Evolutionary conservation across 2,888 invertebrate genomes (phyloP).

Genomic region (Drosophila tripunctata): DNA sequence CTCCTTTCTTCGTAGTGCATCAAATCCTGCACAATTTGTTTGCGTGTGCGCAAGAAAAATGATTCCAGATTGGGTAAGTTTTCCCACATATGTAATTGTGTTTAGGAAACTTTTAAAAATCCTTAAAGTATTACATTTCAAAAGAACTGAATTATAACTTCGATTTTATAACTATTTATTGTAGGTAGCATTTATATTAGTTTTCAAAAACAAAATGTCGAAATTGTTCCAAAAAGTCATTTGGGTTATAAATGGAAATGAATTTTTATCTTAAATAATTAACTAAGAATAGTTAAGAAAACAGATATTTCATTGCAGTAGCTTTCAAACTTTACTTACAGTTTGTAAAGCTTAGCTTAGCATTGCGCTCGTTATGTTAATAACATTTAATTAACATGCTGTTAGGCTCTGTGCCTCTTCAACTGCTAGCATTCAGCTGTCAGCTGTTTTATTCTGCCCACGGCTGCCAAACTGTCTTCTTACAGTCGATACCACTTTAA

Average conservation of each 20-base stretch:
- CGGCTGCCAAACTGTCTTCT: constrained; percentile 26
- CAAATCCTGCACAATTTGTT: constrained; percentile 96
- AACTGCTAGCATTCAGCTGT: background rate
- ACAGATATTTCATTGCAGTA: too few species aligned
- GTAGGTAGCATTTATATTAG: too few species aligned
- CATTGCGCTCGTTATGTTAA: background rate
- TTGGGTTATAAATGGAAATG: too few species aligned
- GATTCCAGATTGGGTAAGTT: constrained; percentile 94
- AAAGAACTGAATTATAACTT: too few species aligned
- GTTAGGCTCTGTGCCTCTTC: background rate
- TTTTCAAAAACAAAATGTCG: too few species aligned
- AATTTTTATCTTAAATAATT: too few species aligned
- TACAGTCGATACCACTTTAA: background rate
- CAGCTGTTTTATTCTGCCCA: constrained; percentile 28
- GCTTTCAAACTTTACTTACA: too few species aligned
- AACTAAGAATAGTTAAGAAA: too few species aligned
- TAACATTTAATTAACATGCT: constrained; percentile 5
- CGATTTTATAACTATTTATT: too few species aligned
- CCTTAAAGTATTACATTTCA: background rate
- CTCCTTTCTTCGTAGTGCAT: constrained; percentile 90
- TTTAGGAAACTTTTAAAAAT: background rate
- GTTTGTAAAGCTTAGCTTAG: background rate
- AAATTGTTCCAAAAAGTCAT: too few species aligned
- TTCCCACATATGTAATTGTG: background rate
- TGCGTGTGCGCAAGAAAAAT: constrained; percentile 95